Evolutionary conservation across 1,140 invertebrate genomes (phyloP).

Genomic region (Lepidotrigona ventralis): DNA sequence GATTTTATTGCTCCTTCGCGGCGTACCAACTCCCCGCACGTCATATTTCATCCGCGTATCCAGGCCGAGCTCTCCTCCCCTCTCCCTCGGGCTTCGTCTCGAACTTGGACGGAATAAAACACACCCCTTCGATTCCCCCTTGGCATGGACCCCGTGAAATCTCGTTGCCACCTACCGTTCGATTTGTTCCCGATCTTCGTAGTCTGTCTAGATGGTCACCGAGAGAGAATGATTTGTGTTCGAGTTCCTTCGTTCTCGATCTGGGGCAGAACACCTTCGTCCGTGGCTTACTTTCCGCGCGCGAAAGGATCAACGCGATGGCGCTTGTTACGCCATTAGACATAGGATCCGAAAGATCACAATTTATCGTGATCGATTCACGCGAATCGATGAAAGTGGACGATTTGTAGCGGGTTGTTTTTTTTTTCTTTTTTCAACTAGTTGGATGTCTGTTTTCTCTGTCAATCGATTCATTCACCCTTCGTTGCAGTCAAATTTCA

Average conservation of each 20-base stretch:
- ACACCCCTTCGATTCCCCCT: neutral
- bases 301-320: neutral
- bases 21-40: conserved; percentile 10
- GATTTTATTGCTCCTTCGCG: conserved; percentile 59
- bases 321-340: too few species aligned
- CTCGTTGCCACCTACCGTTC: conserved; percentile 58
- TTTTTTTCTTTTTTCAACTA: too few species aligned
- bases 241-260: conserved; percentile 2
- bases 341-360: too few species aligned
- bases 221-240: conserved; percentile 34
- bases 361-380: neutral
- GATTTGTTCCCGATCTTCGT: conserved; percentile 52
- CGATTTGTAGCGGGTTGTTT: too few species aligned
- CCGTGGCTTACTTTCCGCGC: neutral
- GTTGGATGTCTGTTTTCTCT: neutral
- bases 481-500: neutral
- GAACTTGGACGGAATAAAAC: conserved; percentile 57
- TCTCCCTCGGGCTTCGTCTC: conserved; percentile 30
- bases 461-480: neutral
- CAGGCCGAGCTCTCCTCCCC: neutral
- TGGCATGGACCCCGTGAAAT: conserved; percentile 45
- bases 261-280: neutral
- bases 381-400: neutral
- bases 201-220: neutral
- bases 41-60: conserved; percentile 64